phyloP scores from a whole-genome alignment of 2,113 vertebrate species.

The Chiloscyllium plagiosum region DNA sequence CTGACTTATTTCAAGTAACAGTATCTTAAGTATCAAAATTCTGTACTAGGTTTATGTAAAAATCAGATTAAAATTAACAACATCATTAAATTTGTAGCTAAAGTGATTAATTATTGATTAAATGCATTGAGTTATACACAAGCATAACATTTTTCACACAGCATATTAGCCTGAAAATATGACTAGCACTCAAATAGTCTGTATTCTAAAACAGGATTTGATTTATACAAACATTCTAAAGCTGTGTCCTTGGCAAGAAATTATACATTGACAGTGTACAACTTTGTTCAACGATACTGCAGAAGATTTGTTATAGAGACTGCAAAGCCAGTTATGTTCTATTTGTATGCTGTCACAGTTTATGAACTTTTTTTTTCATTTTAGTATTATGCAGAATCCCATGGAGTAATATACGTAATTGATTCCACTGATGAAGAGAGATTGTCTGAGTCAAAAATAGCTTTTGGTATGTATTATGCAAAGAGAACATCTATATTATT shows the following conservation, averaged over 20 bases:
- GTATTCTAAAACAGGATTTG: not conserved
- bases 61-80: too few species aligned
- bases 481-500: not conserved
- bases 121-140: not conserved
- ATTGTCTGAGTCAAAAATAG: conserved; percentile 81
- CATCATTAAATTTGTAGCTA: not conserved
- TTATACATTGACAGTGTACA: not conserved
- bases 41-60: too few species aligned
- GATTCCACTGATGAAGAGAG: conserved; percentile 91
- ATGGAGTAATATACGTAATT: conserved; percentile 92
- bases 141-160: not conserved
- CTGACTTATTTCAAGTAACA: not conserved
- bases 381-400: conserved; percentile 94
- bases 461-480: conserved; percentile 70
- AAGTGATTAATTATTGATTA: not conserved
- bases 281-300: too few species aligned
- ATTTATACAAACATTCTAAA: not conserved
- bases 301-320: not conserved
- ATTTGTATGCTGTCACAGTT: not conserved
- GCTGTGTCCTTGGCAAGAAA: not conserved
- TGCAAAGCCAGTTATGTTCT: not conserved
- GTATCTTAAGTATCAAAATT: not conserved
- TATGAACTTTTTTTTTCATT: not conserved
- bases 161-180: not conserved
- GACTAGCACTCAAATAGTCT: not conserved